Conservation (phyloP, 1,140 invertebrate species). For the Microplitis demolitor region DNA sequence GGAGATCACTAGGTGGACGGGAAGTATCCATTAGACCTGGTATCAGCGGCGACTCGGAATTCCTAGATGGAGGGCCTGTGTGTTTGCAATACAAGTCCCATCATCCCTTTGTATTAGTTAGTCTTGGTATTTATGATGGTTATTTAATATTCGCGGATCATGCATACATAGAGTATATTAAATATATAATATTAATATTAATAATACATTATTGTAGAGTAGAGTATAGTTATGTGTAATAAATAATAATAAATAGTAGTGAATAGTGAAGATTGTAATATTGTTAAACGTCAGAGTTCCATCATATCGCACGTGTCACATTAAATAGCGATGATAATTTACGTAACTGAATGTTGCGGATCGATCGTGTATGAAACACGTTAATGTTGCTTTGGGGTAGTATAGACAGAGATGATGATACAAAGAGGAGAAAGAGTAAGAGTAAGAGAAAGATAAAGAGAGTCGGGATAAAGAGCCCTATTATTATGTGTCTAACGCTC, state of each 20-base stretch:
- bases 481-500: not conserved
- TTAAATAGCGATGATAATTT: conserved; percentile 5
- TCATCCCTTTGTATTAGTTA: conserved; percentile 36
- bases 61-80: conserved; percentile 65
- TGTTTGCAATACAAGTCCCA: conserved; percentile 45
- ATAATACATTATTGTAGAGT: too few relatives aligned
- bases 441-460: not conserved
- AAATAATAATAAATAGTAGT: not conserved
- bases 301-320: not conserved
- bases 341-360: not conserved
- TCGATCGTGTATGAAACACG: conserved; percentile 1
- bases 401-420: not conserved
- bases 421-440: not conserved
- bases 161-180: not conserved
- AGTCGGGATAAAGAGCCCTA: too few relatives aligned
- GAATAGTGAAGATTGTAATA: not conserved
- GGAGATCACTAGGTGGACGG: conserved; percentile 64
- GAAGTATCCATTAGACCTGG: conserved; percentile 64
- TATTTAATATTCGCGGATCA: conserved; percentile 14
- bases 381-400: not conserved
- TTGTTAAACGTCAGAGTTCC: not conserved
- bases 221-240: not conserved
- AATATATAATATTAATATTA: too few relatives aligned
- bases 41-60: conserved; percentile 66
- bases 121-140: not conserved